phyloP scores from a whole-genome alignment of 2,888 invertebrate genomes.

The Cephonodes hylas region DNA sequence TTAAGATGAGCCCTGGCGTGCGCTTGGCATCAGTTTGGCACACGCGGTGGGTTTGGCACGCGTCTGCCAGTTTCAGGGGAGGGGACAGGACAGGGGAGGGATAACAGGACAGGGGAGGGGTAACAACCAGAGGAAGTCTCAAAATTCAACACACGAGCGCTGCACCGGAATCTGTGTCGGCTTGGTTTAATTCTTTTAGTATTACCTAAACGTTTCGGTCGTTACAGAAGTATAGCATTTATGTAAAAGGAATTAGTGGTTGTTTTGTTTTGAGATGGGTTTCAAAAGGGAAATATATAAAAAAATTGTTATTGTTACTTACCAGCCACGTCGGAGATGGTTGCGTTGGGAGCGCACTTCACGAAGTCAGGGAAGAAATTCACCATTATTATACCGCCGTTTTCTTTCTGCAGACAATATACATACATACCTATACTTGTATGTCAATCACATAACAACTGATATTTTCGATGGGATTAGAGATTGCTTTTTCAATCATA shows the following conservation, averaged over 20 bases:
- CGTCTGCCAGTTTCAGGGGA: neutral
- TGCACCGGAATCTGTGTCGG: neutral
- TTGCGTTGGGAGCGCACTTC: slow-evolving; percentile 78
- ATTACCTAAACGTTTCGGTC: neutral
- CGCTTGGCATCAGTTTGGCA: neutral
- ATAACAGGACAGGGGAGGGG: too few relatives aligned
- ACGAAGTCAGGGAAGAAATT: slow-evolving; percentile 86
- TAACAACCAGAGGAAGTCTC: neutral
- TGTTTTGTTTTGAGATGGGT: neutral
- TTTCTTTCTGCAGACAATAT: slow-evolving; percentile 76
- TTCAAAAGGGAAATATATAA: too few relatives aligned
- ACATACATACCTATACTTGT: too few relatives aligned
- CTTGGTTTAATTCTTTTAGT: neutral
- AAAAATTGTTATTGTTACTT: slow-evolving; percentile 42
- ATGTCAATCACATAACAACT: too few relatives aligned
- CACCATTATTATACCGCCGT: slow-evolving; percentile 88
- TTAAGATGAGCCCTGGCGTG: neutral
- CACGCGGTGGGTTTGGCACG: slow-evolving; percentile 6
- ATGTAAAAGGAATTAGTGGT: neutral
- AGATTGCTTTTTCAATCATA: too few relatives aligned
- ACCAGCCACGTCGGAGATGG: slow-evolving; percentile 86
- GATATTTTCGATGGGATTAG: too few relatives aligned
- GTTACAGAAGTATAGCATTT: neutral
- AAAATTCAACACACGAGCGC: neutral
- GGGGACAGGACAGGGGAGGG: neutral